These are phyloP conservation scores for Strix occidentalis DNA, from an alignment of 2,797 vertebrate genomes.

Conservation along the genomic window DNA sequence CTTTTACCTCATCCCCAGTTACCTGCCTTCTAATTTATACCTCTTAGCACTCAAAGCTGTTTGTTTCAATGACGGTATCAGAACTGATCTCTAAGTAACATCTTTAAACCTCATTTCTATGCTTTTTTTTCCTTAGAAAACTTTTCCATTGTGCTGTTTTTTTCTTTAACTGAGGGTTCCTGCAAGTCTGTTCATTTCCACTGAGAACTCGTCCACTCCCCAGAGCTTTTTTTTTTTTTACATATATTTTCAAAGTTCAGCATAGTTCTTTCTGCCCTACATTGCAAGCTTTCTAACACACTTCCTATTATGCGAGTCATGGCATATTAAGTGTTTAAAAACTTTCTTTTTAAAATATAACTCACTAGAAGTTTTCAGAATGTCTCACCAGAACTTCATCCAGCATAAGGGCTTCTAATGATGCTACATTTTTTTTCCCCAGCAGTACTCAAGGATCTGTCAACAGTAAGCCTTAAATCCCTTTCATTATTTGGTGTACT, in stretches of 20 bases:
- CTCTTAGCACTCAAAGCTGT: background rate
- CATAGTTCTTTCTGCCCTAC: constrained; percentile 29
- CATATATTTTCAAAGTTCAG: constrained; percentile 45
- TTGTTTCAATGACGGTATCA: constrained; percentile 18
- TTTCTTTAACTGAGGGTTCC: background rate
- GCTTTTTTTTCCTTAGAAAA: background rate
- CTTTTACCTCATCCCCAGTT: constrained; percentile 2
- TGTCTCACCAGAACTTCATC: background rate
- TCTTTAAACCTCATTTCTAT: constrained; percentile 18
- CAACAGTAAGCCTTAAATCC: background rate
- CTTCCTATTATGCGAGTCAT: background rate
- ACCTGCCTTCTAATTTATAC: constrained; percentile 45
- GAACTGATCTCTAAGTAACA: constrained; percentile 3
- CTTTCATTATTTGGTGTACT: background rate
- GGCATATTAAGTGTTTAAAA: constrained; percentile 34
- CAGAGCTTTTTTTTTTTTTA: constrained; percentile 30
- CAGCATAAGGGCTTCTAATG: background rate
- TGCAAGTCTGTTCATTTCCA: constrained; percentile 39
- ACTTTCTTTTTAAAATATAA: constrained; percentile 9
- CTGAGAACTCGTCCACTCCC: constrained; percentile 1
- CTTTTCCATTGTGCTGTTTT: constrained; percentile 6
- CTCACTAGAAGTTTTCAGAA: constrained; percentile 20
- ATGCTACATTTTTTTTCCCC: background rate
- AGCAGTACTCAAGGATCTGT: background rate
- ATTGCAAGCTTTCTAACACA: constrained; percentile 19